Evolutionary conservation across 2,888 invertebrate species (phyloP).

Genomic region (Bembecia ichneumoniformis): DNA sequence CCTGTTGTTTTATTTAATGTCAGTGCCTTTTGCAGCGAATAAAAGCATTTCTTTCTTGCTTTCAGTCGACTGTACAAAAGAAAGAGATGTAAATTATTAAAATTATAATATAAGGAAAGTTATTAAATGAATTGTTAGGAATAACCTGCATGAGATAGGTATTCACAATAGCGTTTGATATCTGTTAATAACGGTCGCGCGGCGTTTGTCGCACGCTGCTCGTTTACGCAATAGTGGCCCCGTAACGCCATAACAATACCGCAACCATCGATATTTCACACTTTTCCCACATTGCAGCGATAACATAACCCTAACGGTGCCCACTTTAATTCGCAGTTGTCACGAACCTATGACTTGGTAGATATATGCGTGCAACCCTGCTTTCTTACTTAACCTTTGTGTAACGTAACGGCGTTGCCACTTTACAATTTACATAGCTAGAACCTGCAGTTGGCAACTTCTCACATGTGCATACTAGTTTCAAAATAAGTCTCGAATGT

Average conservation of each 20-base stretch:
- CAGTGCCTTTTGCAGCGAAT: too few relatives aligned
- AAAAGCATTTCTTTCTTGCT: too few relatives aligned
- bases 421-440: too few relatives aligned
- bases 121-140: too few relatives aligned
- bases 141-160: too few relatives aligned
- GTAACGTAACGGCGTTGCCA: not conserved
- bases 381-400: not conserved
- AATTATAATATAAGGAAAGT: not conserved
- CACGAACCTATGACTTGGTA: not conserved
- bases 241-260: slow-evolving; percentile 21
- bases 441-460: too few relatives aligned
- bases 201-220: slow-evolving; percentile 24
- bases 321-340: not conserved
- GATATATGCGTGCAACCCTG: not conserved
- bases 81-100: too few relatives aligned
- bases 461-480: too few relatives aligned
- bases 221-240: slow-evolving; percentile 21
- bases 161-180: not conserved
- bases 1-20: too few relatives aligned
- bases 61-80: too few relatives aligned
- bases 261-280: slow-evolving; percentile 52
- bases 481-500: too few relatives aligned
- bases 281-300: slow-evolving; percentile 19
- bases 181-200: slow-evolving; percentile 9
- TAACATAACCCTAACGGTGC: not conserved